Evolutionary conservation across 1,140 invertebrate genomes (phyloP), one percentile per base, ranked within the genome.

Genomic region (Arctopsyche grandis): DNA sequence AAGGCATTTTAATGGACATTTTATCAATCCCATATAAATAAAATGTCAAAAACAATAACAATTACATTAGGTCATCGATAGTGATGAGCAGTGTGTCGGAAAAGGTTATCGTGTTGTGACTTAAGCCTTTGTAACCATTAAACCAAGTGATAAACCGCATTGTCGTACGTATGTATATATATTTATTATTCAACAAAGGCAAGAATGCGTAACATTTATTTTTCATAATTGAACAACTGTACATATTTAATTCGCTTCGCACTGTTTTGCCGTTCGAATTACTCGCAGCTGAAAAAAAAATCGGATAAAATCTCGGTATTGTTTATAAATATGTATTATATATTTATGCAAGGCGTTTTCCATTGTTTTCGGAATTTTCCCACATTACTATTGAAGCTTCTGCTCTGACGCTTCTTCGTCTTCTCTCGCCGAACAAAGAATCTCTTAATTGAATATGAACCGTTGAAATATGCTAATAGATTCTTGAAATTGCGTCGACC

Each of bases 31-130:
- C 29, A 38, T 38, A 7, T 7, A 38, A 38, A 38, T 38, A 38
- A 38, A 38, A 38, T 19, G 9, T 60, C 56, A 16, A 60, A 60
- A 60, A 60, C 56, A 60, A 60, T 60, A 60, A 60, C 56, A 60
- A n/a, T 60, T 21, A 60, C 16, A 19, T 60, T 19, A 19, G 16
- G 29, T 38, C 56, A 16, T 38, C 29, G 29, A 38, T 38, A 38
- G 7, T 38, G 29, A 38, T 38, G 29, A 38, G 7, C 7, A 38
- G 29, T 38, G 29, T 38, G 29, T 38, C 3, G 1, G 3, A 38
- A 1, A 38, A 38, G 29, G 29, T 38, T 38, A 38, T 38, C 29
- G 29, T 38, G 3, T 38, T 38, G 29, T 38, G 29, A 38, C 29
- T 19, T 60, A 16, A 19, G 56, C 9, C 56, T 60, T 60, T 60